phyloP scores from a whole-genome alignment of 2,113 vertebrate genomes.

The Dasyprocta punctata region DNA sequence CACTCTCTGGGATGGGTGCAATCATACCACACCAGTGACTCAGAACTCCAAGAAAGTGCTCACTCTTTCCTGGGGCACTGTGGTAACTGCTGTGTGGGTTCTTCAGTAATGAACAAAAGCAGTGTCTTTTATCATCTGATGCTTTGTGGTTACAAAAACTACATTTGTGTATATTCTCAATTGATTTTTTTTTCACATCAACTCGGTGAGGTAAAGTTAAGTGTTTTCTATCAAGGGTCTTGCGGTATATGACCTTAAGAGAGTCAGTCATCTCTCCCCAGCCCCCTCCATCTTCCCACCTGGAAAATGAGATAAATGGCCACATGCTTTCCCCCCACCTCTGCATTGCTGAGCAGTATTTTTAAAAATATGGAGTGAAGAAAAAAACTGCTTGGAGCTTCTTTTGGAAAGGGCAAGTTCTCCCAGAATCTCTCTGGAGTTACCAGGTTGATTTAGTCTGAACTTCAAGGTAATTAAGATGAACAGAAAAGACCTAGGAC shows the following conservation, averaged over 20 bases:
- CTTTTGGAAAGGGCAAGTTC: not conserved
- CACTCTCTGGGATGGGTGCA: slow-evolving; percentile 35
- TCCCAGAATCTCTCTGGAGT: not conserved
- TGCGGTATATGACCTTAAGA: slow-evolving; percentile 5
- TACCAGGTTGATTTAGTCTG: not conserved
- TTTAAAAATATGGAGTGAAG: slow-evolving; percentile 1
- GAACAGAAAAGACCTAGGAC: not conserved
- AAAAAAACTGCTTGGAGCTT: not conserved
- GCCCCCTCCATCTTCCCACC: not conserved
- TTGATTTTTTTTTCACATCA: slow-evolving; percentile 70
- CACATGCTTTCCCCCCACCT: not conserved
- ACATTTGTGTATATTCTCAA: not conserved
- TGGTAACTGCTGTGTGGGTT: slow-evolving; percentile 38
- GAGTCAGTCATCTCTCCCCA: slow-evolving; percentile 1
- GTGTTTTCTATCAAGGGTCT: slow-evolving; percentile 48
- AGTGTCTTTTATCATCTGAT: slow-evolving; percentile 26
- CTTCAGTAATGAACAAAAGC: slow-evolving; percentile 24
- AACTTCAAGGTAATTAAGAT: not conserved
- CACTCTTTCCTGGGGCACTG: slow-evolving; percentile 49
- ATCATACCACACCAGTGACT: slow-evolving; percentile 38
- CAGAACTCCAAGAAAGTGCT: slow-evolving; percentile 52
- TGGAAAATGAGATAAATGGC: slow-evolving; percentile 15
- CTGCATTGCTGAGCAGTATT: not conserved
- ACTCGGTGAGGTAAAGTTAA: slow-evolving; percentile 22
- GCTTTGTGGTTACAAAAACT: slow-evolving; percentile 53